These are phyloP conservation scores for Ceriagrion tenellum DNA, from an alignment of 2,888 invertebrate genomes.

Conservation along the genomic window DNA sequence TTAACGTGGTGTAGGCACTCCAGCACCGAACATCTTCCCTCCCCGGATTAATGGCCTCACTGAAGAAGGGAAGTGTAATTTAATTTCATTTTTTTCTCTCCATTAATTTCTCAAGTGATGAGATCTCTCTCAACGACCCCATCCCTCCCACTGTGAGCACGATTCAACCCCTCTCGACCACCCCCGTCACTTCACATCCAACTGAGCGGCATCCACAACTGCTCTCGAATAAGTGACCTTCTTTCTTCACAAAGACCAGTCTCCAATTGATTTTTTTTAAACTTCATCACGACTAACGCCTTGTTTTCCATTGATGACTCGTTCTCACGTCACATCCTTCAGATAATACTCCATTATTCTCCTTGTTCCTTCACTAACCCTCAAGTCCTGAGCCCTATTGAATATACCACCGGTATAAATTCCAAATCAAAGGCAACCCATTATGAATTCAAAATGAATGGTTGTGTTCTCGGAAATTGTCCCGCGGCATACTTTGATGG, in stretches of 20 bases:
- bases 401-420: neutral
- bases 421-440: no score
- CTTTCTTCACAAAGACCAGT: neutral
- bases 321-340: neutral
- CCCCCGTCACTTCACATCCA: neutral
- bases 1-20: slow-evolving; percentile 53
- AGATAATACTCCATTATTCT: neutral
- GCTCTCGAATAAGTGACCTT: slow-evolving; percentile 2
- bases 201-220: neutral
- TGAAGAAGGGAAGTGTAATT: slow-evolving; percentile 23
- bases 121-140: neutral
- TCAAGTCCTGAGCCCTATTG: neutral
- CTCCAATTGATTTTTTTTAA: neutral
- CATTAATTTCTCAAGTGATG: slow-evolving; percentile 32
- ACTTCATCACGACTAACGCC: slow-evolving; percentile 18
- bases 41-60: slow-evolving; percentile 17
- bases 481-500: no score
- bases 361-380: neutral
- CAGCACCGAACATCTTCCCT: slow-evolving; percentile 52
- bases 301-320: neutral
- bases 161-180: neutral
- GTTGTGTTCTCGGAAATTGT: no score
- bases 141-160: neutral
- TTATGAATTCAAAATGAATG: no score
- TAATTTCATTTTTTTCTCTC: slow-evolving; percentile 42